These are phyloP conservation scores for Diorhabda sublineata DNA, from an alignment of 1,140 invertebrate species.

Conservation along the genomic window DNA sequence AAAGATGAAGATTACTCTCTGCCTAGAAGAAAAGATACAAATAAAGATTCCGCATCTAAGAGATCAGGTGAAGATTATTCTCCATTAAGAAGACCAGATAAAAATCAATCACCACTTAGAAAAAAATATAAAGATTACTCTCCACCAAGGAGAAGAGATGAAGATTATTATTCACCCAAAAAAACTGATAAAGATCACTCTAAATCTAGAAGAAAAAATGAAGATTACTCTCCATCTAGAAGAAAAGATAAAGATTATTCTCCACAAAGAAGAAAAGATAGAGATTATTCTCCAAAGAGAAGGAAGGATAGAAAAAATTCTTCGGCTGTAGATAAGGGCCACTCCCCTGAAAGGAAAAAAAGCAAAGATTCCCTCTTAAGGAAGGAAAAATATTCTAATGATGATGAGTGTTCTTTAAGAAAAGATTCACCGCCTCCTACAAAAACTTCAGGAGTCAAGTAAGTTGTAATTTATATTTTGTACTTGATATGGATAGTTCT, in stretches of 20 bases:
- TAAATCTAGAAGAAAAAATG: slow-evolving; percentile 29
- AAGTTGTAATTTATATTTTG: too few species aligned
- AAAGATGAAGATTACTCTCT: slow-evolving; percentile 18
- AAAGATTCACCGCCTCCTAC: background rate
- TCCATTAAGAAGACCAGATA: slow-evolving; percentile 32
- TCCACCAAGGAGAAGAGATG: slow-evolving; percentile 26
- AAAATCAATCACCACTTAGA: slow-evolving; percentile 17
- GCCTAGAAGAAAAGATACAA: background rate
- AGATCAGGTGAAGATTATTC: slow-evolving; percentile 11
- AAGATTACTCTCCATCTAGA: slow-evolving; percentile 29
- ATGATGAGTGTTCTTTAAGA: slow-evolving; percentile 1
- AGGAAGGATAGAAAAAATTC: slow-evolving; percentile 11
- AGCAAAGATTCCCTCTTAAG: background rate
- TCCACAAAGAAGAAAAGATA: slow-evolving; percentile 22
- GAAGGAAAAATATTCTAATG: background rate
- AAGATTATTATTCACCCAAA: slow-evolving; percentile 4
- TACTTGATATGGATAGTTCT: too few species aligned
- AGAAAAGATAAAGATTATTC: slow-evolving; percentile 9
- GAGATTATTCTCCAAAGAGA: slow-evolving; percentile 28
- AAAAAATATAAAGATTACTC: slow-evolving; percentile 22
- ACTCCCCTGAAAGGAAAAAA: slow-evolving; percentile 25
- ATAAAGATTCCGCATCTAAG: slow-evolving; percentile 25
- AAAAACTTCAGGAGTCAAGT: too few species aligned
- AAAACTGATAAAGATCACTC: slow-evolving; percentile 18
- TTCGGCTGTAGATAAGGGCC: background rate